Evolutionary conservation across 2,797 vertebrate genomes (phyloP).

Genomic region (Sebastes nivosus): DNA sequence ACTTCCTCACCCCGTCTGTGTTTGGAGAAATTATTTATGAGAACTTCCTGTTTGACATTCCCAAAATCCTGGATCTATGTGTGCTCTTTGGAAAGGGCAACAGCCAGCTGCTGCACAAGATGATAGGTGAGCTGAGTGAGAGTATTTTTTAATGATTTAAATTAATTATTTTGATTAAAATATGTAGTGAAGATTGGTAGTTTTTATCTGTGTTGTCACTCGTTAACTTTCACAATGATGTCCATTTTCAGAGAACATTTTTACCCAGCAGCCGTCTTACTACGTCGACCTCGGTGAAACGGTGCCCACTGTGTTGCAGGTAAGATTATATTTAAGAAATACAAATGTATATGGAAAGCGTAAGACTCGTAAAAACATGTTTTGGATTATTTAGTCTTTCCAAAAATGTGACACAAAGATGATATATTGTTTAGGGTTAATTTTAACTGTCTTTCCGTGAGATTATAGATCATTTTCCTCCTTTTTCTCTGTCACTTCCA

Average conservation of each 20-base stretch:
- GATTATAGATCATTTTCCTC: not conserved
- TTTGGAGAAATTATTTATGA: slow-evolving; percentile 97
- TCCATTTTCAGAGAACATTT: slow-evolving; percentile 89
- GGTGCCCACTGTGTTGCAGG: slow-evolving; percentile 91
- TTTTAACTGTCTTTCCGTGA: not conserved
- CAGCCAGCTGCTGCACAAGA: slow-evolving; percentile 89
- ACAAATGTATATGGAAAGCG: not conserved
- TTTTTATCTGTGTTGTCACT: not conserved
- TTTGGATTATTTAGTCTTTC: not conserved
- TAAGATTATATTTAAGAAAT: slow-evolving; percentile 44
- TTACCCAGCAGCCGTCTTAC: slow-evolving; percentile 93
- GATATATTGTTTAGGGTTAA: not conserved
- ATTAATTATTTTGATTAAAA: not conserved
- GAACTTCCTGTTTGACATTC: slow-evolving; percentile 97
- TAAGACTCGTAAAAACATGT: not conserved
- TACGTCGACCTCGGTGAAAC: slow-evolving; percentile 91
- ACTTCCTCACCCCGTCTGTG: slow-evolving; percentile 90
- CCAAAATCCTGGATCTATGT: slow-evolving; percentile 96
- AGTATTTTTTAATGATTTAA: not conserved
- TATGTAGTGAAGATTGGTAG: not conserved
- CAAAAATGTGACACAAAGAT: not conserved
- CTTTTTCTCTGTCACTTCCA: slow-evolving; percentile 42
- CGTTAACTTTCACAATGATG: not conserved
- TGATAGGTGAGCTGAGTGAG: slow-evolving; percentile 86
- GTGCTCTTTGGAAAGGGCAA: slow-evolving; percentile 97